These are phyloP conservation scores for Drosophila bifasciata DNA, from an alignment of 1,140 invertebrate genomes.

Conservation along the genomic window DNA sequence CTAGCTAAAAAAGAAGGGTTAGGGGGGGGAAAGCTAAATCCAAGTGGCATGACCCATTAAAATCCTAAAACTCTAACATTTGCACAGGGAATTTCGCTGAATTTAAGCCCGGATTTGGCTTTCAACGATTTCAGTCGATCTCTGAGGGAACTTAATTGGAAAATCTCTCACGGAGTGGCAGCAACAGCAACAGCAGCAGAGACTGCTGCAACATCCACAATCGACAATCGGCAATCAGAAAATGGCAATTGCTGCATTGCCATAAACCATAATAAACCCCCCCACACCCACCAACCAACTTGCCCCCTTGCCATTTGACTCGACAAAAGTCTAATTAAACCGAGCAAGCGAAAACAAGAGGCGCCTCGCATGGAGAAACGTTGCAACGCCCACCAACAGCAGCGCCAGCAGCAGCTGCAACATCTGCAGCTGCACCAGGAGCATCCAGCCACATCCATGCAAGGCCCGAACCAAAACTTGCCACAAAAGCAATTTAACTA, in stretches of 20 bases:
- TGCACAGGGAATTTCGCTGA: slow-evolving; percentile 19
- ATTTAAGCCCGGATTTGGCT: slow-evolving; percentile 20
- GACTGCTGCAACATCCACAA: slow-evolving; percentile 9
- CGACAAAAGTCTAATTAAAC: slow-evolving; percentile 70
- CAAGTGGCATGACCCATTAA: slow-evolving; percentile 49
- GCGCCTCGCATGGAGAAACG: slow-evolving; percentile 40
- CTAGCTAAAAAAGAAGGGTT: not conserved
- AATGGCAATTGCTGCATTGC: slow-evolving; percentile 57
- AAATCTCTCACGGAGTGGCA: slow-evolving; percentile 68
- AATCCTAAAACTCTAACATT: slow-evolving; percentile 26
- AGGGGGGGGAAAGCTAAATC: not conserved
- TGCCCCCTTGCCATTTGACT: slow-evolving; percentile 27
- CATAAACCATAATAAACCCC: slow-evolving; percentile 51
- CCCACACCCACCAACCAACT: no score
- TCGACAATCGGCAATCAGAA: slow-evolving; percentile 28
- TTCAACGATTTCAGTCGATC: slow-evolving; percentile 24
- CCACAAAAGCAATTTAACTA: slow-evolving; percentile 73
- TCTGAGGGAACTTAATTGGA: slow-evolving; percentile 69
- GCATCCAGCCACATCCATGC: slow-evolving; percentile 14
- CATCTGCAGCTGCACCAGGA: slow-evolving; percentile 5
- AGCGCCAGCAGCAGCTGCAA: slow-evolving; percentile 17
- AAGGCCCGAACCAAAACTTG: slow-evolving; percentile 29
- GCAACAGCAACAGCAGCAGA: not conserved
- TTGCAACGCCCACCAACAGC: slow-evolving; percentile 35
- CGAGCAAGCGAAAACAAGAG: slow-evolving; percentile 48